Evolutionary conservation across 1,140 invertebrate species (phyloP), one percentile per base, ranked within the genome.

Genomic region (Scaptomyza pallida): DNA sequence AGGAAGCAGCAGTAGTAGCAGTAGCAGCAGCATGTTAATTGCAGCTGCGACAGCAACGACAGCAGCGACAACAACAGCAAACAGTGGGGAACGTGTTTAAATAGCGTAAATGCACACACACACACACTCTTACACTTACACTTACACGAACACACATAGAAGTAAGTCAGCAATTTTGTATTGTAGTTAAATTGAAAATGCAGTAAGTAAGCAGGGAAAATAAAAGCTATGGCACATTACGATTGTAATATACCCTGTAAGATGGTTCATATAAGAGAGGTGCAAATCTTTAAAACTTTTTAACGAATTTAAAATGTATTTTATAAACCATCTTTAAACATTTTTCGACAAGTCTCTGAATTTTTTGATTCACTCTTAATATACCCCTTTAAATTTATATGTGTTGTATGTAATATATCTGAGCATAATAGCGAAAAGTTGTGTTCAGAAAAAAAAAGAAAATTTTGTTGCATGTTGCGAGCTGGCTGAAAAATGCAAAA

Each of bases 1-100:
- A 15, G 16, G 37, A 16, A 67, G 41, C n/a, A 45, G 30, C 19
- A 45, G 23, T 12, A 16, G 78, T 62, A 72, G 54, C 56, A 60
- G 79, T 62, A 76, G 57, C 59, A 68, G 81, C 69, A 86, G 77
- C 73, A 85, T 85, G 80, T 85, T 85, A 85, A 86, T 85, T 85
- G 80, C 77, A 80, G 68, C 80, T 70, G 72, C 71, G 61, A 65
- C 65, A 65, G 68, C 80, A 74, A 65, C 71, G 61, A 65, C 65
- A 65, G 68, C 75, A 57, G 40, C 41, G 41, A 15, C 52, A 56
- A 10, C 48, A 70, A 76, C 72, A 57, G 75, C 79, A 75, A 82
- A 76, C 80, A 85, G 80, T 73, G 76, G 59, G 76, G 75, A 77
- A 64, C 69, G 77, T 85, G 77, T 88, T 85, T 86, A 85, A 85